phyloP scores from a whole-genome alignment of 1,140 invertebrate species.

The Achatina immaculata region DNA sequence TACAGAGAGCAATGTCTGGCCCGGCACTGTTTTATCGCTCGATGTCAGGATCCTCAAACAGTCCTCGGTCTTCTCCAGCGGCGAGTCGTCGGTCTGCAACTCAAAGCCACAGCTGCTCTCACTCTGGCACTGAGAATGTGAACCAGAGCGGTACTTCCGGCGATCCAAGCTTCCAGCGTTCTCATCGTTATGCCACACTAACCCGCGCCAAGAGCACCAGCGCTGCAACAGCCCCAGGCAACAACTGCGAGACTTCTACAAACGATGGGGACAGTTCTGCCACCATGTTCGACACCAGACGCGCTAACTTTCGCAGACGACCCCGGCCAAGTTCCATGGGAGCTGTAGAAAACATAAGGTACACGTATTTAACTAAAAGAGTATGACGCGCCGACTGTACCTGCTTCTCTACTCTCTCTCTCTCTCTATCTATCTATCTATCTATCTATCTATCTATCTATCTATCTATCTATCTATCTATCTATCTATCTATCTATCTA shows the following conservation, averaged over 20 bases:
- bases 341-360: slow-evolving; percentile 36
- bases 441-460: no score
- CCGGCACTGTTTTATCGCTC: slow-evolving; percentile 24
- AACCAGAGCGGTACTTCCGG: no score
- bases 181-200: not conserved
- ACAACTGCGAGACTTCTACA: not conserved
- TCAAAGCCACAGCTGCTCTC: not conserved
- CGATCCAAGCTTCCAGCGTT: no score
- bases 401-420: no score
- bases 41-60: slow-evolving; percentile 16
- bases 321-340: slow-evolving; percentile 39
- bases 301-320: slow-evolving; percentile 31
- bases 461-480: no score
- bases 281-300: not conserved
- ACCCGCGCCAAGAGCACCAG: slow-evolving; percentile 30
- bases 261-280: no score
- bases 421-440: no score
- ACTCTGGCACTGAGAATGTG: slow-evolving; percentile 28
- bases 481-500: no score
- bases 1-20: slow-evolving; percentile 21
- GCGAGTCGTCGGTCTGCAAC: not conserved
- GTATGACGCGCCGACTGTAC: no score
- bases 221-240: not conserved
- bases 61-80: slow-evolving; percentile 15
- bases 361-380: no score